Evolutionary conservation across 2,113 vertebrate genomes (phyloP).

Genomic region (Podocnemis expansa): DNA sequence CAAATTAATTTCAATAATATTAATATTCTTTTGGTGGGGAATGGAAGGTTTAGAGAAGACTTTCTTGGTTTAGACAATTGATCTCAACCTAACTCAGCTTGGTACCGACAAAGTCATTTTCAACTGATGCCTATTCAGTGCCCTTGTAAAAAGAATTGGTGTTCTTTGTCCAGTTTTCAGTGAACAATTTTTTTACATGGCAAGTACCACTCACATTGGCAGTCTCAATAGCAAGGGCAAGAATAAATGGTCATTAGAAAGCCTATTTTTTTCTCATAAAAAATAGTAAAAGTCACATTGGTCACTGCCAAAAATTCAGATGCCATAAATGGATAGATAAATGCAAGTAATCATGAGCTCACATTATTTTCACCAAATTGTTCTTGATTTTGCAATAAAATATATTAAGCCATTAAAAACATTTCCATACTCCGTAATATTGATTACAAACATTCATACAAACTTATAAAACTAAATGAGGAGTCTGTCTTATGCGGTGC

Average conservation of each 20-base stretch:
- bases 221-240: neutral
- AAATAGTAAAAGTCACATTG: neutral
- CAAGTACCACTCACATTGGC: neutral
- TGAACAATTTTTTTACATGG: neutral
- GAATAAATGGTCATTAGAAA: neutral
- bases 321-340: neutral
- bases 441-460: neutral
- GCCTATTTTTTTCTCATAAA: neutral
- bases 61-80: neutral
- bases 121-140: neutral
- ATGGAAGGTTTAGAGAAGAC: neutral
- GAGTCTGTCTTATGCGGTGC: too few species aligned
- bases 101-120: neutral
- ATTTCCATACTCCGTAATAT: neutral
- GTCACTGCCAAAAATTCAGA: neutral
- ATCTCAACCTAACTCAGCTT: neutral
- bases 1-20: neutral
- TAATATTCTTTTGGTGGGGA: neutral
- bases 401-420: neutral
- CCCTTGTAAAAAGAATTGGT: neutral
- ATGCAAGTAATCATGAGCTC: neutral
- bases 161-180: neutral
- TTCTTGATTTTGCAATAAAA: neutral
- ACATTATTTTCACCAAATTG: neutral
- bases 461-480: neutral